These are phyloP conservation scores for Andrena dorsata DNA, from an alignment of 2,888 invertebrate genomes.

Conservation along the genomic window DNA sequence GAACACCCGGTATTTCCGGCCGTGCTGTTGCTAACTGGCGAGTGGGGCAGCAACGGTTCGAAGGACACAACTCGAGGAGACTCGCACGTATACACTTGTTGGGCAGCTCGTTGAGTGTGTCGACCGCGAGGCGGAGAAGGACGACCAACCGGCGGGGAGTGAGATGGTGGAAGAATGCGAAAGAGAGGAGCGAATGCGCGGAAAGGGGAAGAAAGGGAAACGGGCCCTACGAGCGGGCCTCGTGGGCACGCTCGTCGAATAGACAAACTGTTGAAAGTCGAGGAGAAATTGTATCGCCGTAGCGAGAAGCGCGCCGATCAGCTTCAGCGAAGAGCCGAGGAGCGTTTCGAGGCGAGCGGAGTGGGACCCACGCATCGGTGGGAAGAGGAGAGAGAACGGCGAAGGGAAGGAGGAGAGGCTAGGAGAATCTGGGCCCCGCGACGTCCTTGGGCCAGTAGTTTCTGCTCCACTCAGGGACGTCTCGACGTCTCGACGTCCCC, in stretches of 20 bases:
- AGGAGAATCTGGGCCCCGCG: conserved; percentile 81
- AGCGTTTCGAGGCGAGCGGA: background rate
- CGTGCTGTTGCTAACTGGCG: conserved; percentile 76
- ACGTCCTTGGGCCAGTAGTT: conserved; percentile 82
- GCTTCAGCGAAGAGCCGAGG: conserved; percentile 21
- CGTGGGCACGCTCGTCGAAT: background rate
- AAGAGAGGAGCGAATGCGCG: conserved; percentile 18
- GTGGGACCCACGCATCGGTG: conserved; percentile 3
- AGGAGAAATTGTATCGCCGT: conserved; percentile 66
- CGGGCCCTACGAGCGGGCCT: conserved; percentile 20
- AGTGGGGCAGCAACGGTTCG: conserved; percentile 74
- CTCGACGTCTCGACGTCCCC: conserved; percentile 65
- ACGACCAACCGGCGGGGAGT: background rate
- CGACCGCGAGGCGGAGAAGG: conserved; percentile 11
- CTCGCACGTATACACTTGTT: conserved; percentile 28
- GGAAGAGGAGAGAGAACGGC: conserved; percentile 37
- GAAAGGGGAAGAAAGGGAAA: conserved; percentile 16
- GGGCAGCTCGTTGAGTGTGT: background rate
- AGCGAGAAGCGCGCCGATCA: conserved; percentile 33
- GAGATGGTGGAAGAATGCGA: conserved; percentile 44
- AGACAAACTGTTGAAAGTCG: conserved; percentile 53
- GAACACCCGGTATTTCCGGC: conserved; percentile 82
- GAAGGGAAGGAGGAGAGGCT: conserved; percentile 54
- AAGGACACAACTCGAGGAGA: conserved; percentile 68
- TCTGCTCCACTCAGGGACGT: conserved; percentile 75